Base-by-base conservation (phyloP, 2,888 invertebrate genomes). In the Hedya salicella region DNA sequence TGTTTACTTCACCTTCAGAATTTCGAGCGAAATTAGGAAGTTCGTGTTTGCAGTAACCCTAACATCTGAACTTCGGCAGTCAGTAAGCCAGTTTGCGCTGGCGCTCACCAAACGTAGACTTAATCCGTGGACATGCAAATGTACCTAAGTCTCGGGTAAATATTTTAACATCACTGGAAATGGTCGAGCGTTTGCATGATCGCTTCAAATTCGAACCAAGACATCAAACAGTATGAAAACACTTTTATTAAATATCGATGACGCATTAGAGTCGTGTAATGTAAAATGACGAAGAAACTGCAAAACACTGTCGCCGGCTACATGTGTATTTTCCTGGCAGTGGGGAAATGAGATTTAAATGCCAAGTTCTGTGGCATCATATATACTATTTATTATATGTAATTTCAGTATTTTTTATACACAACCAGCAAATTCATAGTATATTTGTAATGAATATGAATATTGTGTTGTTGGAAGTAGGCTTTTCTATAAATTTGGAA, bases 101-200 rank as follows among this genome's bases (percentile, higher is more conserved):
- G 49, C 40, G 25, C 25, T 50, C 61, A 30, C 40, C 46, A 32
- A 42, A 50, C 49, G 50, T 30, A 42, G 61, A 40, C 25, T n/a
- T 62, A 52, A 62, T 62, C 61, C 17, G n/a, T 44, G 42, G 32
- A 30, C 61, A 44, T 62, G 61, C 61, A 52, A 62, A 52, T 62
- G 42, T 13, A 25, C 3, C 25, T 25, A 14, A 62, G 30, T 30
- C 32, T 6, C 42, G 30, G 32, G 61, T 32, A 32, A 62, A 44
- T 32, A 52, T 42, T 57, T 57, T 44, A 52, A 32, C 42, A 42
- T 52, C 42, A 19, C 52, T 42, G 61, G 3, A 44, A 62, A 14
- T 32, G 11, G 30, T 52, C 32, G 19, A 19, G 19, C 14, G n/a
- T 61, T 62, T 44, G 52, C 42, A 32, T 19, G 1, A 11, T 25